phyloP scores from a whole-genome alignment of 2,113 vertebrate species.

The Rhagologus leucostigma region DNA sequence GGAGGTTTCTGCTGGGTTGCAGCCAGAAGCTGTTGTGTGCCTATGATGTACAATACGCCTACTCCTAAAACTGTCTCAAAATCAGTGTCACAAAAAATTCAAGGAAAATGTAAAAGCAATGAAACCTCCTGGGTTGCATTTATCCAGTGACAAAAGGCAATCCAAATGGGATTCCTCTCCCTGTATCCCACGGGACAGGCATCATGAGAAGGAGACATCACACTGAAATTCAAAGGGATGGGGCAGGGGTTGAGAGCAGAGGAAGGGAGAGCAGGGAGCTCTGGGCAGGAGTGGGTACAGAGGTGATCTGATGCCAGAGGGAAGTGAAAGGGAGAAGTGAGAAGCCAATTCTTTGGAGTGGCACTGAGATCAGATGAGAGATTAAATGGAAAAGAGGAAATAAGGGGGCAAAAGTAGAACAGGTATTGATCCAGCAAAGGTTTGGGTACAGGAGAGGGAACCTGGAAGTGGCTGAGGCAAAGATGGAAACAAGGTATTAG shows the following conservation, averaged over 20 bases:
- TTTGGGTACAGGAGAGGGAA: neutral
- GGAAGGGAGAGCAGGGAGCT: neutral
- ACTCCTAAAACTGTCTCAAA: constrained; percentile 8
- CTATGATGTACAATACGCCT: neutral
- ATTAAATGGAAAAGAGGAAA: neutral
- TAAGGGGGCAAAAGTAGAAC: neutral
- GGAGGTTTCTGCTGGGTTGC: constrained; percentile 12
- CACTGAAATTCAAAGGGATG: neutral
- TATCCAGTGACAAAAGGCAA: neutral
- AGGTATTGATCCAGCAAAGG: neutral
- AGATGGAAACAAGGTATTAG: neutral
- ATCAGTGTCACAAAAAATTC: neutral
- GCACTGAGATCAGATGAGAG: neutral
- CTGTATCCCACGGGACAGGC: neutral
- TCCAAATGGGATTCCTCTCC: neutral
- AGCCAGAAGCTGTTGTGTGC: neutral
- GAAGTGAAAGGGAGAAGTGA: neutral
- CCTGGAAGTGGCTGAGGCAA: neutral
- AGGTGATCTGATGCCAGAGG: neutral
- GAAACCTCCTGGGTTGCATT: neutral
- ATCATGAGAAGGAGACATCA: neutral
- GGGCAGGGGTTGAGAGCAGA: neutral
- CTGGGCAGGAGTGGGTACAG: no score
- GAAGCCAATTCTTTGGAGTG: neutral
- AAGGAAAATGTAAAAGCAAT: neutral